A percentile compares a stretch with the other conserved stretches of the same genome.
Evolutionary conservation across 2,113 vertebrate species (phyloP).

Genomic region (Antechinus stuartii): DNA sequence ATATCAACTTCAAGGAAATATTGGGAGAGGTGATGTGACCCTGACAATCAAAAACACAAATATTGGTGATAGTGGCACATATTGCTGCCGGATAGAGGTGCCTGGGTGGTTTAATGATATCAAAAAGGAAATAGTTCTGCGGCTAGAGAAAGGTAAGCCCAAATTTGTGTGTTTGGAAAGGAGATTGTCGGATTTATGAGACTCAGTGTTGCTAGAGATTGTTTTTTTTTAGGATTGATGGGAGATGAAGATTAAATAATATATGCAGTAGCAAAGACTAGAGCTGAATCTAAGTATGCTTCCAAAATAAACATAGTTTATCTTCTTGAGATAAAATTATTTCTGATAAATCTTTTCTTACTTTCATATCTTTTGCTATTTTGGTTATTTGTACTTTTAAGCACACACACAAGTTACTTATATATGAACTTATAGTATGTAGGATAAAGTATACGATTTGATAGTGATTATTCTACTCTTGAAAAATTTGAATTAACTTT

Average conservation of each 20-base stretch:
- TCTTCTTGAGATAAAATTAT: not conserved
- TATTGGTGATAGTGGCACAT: conserved; percentile 76
- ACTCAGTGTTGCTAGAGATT: not conserved
- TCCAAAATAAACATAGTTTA: not conserved
- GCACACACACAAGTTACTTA: not conserved
- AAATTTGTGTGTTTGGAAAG: not conserved
- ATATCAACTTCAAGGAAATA: conserved; percentile 77
- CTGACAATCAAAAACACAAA: conserved; percentile 81
- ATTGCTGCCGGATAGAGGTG: conserved; percentile 87
- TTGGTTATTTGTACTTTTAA: not conserved
- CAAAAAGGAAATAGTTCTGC: conserved; percentile 78
- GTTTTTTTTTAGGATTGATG: not conserved
- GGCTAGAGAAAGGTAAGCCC: conserved; percentile 71
- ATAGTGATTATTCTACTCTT: not conserved
- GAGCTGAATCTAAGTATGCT: too few species aligned
- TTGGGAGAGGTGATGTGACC: conserved; percentile 80
- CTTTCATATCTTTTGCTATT: not conserved
- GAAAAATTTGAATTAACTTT: not conserved
- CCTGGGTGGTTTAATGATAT: conserved; percentile 85
- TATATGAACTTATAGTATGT: not conserved
- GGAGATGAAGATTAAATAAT: not conserved
- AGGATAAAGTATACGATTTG: not conserved
- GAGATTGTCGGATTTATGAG: not conserved
- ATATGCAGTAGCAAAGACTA: not conserved
- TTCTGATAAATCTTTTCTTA: not conserved